phyloP scores from a whole-genome alignment of 2,797 vertebrate genomes.

The Acanthurus leucopareius region DNA sequence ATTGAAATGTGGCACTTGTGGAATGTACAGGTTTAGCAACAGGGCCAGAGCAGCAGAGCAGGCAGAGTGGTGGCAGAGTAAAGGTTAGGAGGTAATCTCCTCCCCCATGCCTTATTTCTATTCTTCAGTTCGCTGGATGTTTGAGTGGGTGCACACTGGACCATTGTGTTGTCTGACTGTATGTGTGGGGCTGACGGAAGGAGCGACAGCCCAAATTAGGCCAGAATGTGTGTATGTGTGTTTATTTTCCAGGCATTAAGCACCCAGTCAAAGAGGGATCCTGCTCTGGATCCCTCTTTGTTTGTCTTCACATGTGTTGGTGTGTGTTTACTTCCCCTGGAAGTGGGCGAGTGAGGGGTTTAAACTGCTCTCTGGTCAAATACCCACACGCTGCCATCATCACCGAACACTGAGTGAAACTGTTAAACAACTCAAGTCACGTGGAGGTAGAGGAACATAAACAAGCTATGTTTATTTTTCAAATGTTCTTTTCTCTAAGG shows the following conservation, averaged over 20 bases:
- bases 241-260: conserved; percentile 40
- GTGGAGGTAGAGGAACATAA: conserved; percentile 11
- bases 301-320: conserved; percentile 22
- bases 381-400: conserved; percentile 9
- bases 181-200: conserved; percentile 57
- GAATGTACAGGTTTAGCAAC: background rate
- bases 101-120: conserved; percentile 21
- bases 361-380: conserved; percentile 29
- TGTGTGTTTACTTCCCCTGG: conserved; percentile 48
- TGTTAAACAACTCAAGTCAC: conserved; percentile 29
- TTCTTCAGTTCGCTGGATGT: conserved; percentile 42
- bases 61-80: conserved; percentile 33
- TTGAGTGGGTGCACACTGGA: conserved; percentile 69
- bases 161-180: conserved; percentile 62
- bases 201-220: conserved; percentile 69
- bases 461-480: background rate
- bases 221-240: conserved; percentile 24
- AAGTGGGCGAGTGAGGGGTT: background rate
- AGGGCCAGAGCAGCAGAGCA: conserved; percentile 4
- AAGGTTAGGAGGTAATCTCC: conserved; percentile 25
- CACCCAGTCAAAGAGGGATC: conserved; percentile 7
- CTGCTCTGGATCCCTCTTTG: conserved; percentile 6
- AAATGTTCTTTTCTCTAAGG: background rate
- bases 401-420: background rate
- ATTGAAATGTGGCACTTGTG: too few relatives aligned